A percentile compares a stretch with the other conserved stretches of the same genome.
These are phyloP conservation scores for Zoanthus sociatus DNA, from an alignment of 92 coral and sea anemone species.

Conservation along the genomic window DNA sequence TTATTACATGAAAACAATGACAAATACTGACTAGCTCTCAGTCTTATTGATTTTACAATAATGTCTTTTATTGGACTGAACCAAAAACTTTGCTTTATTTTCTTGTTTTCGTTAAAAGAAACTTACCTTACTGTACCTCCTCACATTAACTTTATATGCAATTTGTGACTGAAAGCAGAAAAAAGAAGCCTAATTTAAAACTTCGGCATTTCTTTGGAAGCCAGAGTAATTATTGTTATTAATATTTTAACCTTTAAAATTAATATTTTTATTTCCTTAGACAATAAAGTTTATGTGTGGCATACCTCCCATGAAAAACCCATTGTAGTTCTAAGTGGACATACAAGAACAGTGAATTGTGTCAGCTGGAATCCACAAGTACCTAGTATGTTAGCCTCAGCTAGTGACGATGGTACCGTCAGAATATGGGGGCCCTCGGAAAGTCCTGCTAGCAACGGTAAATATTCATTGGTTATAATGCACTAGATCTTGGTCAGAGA, in stretches of 20 bases:
- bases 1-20: no score
- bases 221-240: no score
- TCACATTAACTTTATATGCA: no score
- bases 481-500: background rate
- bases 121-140: no score
- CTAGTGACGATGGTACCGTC: slow-evolving; percentile 98
- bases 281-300: slow-evolving; percentile 97
- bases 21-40: no score
- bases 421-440: slow-evolving; percentile 96
- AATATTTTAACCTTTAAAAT: no score
- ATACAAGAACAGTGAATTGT: slow-evolving; percentile 94
- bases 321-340: slow-evolving; percentile 90
- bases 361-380: slow-evolving; percentile 96
- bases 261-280: slow-evolving; percentile 53
- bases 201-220: background rate
- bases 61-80: no score
- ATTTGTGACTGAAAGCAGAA: no score
- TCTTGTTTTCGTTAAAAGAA: no score
- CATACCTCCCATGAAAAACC: slow-evolving; percentile 89
- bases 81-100: no score
- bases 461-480: background rate
- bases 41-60: no score
- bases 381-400: slow-evolving; percentile 97
- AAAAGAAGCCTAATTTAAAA: no score
- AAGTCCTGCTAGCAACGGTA: slow-evolving; percentile 22